Conservation (phyloP, 2,113 vertebrate genomes). For the Jacana jacana region DNA sequence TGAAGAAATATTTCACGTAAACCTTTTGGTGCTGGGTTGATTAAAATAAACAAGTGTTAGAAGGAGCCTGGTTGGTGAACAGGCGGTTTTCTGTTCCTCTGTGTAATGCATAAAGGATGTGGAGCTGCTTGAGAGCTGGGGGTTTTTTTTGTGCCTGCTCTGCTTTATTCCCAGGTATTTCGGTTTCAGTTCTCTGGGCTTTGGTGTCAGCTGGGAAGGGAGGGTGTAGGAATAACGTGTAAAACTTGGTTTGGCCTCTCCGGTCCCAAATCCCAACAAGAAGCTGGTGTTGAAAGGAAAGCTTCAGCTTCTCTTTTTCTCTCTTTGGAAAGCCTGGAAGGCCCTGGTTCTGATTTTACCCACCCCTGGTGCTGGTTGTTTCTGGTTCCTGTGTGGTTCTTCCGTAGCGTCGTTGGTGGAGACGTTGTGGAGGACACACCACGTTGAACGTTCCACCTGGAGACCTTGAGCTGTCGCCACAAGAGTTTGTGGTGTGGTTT, state of each 20-base stretch:
- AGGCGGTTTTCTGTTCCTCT: conserved; percentile 21
- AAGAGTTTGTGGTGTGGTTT: not conserved
- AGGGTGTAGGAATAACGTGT: not conserved
- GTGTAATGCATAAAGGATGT: not conserved
- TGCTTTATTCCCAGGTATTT: not conserved
- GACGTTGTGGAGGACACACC: not conserved
- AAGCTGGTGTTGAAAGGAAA: not conserved
- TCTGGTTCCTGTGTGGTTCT: not conserved
- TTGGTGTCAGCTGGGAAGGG: conserved; percentile 4
- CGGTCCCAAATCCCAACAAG: not conserved
- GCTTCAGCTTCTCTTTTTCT: not conserved
- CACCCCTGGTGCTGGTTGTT: not conserved
- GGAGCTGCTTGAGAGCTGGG: not conserved
- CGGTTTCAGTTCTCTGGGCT: not conserved
- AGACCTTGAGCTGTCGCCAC: not conserved
- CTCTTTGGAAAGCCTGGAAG: not conserved
- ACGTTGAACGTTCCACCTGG: not conserved
- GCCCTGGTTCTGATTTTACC: not conserved
- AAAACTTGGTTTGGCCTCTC: not conserved
- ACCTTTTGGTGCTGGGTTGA: not conserved
- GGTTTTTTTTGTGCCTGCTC: not conserved
- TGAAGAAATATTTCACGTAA: not conserved
- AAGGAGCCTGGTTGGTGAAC: not conserved
- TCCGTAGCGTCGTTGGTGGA: not conserved
- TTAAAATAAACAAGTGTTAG: not conserved